These are phyloP conservation scores for Calyptomena viridis DNA, from an alignment of 2,113 vertebrate species.

Conservation along the genomic window DNA sequence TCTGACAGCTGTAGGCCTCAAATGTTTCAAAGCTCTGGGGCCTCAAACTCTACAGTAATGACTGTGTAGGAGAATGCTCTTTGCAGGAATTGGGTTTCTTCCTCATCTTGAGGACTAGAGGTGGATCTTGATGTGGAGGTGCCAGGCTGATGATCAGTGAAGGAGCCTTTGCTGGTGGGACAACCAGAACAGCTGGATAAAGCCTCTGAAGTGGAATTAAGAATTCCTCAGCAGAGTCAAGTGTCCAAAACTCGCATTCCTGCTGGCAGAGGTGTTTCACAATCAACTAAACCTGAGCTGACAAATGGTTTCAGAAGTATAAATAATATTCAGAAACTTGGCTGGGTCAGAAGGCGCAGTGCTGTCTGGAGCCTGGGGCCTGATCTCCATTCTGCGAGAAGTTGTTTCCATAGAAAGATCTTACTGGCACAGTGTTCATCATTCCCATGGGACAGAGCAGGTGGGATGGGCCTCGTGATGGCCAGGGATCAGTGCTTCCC, in stretches of 20 bases:
- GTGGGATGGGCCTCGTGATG: background rate
- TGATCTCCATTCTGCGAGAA: background rate
- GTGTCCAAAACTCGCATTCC: background rate
- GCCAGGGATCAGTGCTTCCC: background rate
- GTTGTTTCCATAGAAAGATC: background rate
- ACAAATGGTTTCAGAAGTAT: background rate
- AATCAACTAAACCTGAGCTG: background rate
- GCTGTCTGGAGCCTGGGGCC: background rate
- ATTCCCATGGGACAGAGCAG: background rate
- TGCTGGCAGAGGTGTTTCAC: background rate
- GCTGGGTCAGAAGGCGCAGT: background rate
- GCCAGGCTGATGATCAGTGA: background rate
- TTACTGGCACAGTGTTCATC: background rate
- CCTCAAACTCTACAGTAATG: background rate
- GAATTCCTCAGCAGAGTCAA: background rate
- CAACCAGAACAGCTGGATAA: background rate
- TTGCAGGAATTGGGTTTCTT: background rate
- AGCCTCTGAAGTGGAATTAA: background rate
- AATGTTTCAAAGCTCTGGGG: background rate
- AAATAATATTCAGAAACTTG: background rate
- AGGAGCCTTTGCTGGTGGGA: background rate
- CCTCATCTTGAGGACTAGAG: background rate
- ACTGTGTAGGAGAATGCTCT: background rate
- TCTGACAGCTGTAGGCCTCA: background rate
- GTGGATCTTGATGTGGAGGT: background rate